phyloP scores from a whole-genome alignment of 2,888 invertebrate species.

The Parnassius mnemosyne region DNA sequence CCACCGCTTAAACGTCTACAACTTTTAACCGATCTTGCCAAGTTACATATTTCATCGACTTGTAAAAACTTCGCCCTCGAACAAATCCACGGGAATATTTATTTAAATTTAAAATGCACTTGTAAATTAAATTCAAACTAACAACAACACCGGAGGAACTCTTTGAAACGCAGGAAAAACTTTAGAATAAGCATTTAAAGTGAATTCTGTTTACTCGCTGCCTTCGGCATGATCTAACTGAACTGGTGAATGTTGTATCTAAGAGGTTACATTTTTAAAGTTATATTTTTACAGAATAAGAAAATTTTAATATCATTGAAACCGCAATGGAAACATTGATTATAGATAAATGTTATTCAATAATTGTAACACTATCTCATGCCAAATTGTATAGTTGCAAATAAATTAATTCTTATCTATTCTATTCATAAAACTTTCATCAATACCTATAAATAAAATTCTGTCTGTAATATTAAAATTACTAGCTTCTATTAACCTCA shows the following conservation, averaged over 20 bases:
- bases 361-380: too few relatives aligned
- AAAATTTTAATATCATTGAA: too few relatives aligned
- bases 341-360: too few relatives aligned
- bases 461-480: too few relatives aligned
- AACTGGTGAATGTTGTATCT: background rate
- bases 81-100: slow-evolving; percentile 11
- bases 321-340: too few relatives aligned
- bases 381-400: too few relatives aligned
- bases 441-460: too few relatives aligned
- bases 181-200: slow-evolving; percentile 13
- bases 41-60: slow-evolving; percentile 20
- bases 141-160: slow-evolving; percentile 10
- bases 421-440: too few relatives aligned
- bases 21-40: slow-evolving; percentile 14
- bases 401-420: too few relatives aligned
- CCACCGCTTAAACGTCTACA: slow-evolving; percentile 2
- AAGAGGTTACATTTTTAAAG: background rate
- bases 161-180: slow-evolving; percentile 17
- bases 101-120: slow-evolving; percentile 23
- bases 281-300: too few relatives aligned
- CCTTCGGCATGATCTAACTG: slow-evolving; percentile 7
- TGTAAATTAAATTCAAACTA: slow-evolving; percentile 22
- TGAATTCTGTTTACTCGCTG: background rate
- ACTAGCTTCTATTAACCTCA: too few relatives aligned
- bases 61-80: slow-evolving; percentile 12